phyloP scores from a whole-genome alignment of 92 coral and sea anemone genomes.

The Parazoanthus darwini region DNA sequence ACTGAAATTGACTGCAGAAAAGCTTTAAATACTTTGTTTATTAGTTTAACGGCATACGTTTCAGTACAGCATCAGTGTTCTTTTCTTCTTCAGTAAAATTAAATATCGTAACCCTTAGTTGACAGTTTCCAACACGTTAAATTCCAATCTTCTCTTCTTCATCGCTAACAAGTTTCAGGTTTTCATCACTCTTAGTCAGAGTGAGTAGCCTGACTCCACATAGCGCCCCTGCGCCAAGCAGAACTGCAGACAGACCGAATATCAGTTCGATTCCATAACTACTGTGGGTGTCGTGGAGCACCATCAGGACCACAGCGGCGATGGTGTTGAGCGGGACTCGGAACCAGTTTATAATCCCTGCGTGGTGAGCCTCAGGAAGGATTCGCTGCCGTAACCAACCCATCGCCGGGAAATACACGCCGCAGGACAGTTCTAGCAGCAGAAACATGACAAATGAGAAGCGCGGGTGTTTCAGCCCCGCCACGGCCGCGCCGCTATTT shows the following conservation, averaged over 20 bases:
- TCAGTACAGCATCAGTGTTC: neutral
- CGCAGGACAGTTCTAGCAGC: slow-evolving; percentile 88
- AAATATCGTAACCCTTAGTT: neutral
- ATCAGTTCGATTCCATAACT: slow-evolving; percentile 94
- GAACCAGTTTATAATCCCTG: slow-evolving; percentile 99
- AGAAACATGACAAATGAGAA: slow-evolving; percentile 87
- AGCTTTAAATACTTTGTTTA: no score
- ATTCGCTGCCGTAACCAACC: slow-evolving; percentile 93
- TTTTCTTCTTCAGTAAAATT: no score
- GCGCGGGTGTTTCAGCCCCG: slow-evolving; percentile 90
- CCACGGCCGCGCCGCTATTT: slow-evolving; percentile 86
- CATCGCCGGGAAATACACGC: slow-evolving; percentile 98
- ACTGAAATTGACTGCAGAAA: neutral
- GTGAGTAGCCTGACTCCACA: slow-evolving; percentile 71
- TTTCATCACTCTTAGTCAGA: slow-evolving; percentile 71
- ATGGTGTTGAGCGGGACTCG: slow-evolving; percentile 91
- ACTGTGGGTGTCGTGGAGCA: slow-evolving; percentile 96
- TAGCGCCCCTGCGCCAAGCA: slow-evolving; percentile 80
- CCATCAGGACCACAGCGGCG: slow-evolving; percentile 93
- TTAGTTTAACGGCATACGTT: neutral
- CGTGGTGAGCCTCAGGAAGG: slow-evolving; percentile 98
- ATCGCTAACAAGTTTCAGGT: slow-evolving; percentile 56
- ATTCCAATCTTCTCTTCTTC: slow-evolving; percentile 63
- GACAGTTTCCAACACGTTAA: neutral
- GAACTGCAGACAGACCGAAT: slow-evolving; percentile 85